Percentiles rank a stretch among this genome's conserved stretches.
Evolutionary conservation across 2,113 vertebrate species (phyloP).

Genomic region (Sylvia atricapilla): DNA sequence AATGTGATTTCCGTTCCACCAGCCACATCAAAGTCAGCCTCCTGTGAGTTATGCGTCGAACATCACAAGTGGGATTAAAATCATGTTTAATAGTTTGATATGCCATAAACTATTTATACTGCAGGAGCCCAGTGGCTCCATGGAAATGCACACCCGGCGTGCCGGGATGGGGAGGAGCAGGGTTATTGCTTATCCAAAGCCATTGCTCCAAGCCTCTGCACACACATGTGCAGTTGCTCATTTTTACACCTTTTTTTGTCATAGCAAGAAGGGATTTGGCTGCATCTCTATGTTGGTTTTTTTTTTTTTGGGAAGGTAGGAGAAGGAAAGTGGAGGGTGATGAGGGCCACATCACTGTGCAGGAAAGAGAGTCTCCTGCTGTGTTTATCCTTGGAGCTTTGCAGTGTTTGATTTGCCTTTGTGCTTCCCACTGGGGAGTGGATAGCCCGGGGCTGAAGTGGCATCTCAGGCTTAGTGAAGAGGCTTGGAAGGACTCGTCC

Average conservation of each 20-base stretch:
- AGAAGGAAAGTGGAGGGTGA: background rate
- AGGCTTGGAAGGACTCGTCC: background rate
- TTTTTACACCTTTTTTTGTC: background rate
- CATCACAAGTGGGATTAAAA: constrained; percentile 77
- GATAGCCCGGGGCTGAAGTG: background rate
- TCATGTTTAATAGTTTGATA: constrained; percentile 74
- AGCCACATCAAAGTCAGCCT: constrained; percentile 74
- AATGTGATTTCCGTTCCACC: constrained; percentile 66
- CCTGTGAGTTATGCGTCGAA: constrained; percentile 52
- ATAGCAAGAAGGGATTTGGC: background rate
- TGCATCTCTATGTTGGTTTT: background rate
- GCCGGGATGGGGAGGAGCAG: background rate
- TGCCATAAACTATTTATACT: constrained; percentile 75
- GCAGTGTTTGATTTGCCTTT: background rate
- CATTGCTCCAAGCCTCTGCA: background rate
- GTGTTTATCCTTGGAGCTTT: background rate
- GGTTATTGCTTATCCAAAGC: background rate
- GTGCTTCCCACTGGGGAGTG: background rate
- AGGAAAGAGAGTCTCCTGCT: background rate
- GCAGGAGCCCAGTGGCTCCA: constrained; percentile 30
- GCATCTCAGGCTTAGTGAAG: background rate
- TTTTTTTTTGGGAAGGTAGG: background rate
- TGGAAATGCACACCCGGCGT: constrained; percentile 7
- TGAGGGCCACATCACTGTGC: background rate
- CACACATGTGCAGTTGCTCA: background rate